A percentile compares a stretch with the other conserved stretches of the same genome.
Evolutionary conservation across 2,888 invertebrate species (phyloP).

Genomic region (Rhagonycha lutea): DNA sequence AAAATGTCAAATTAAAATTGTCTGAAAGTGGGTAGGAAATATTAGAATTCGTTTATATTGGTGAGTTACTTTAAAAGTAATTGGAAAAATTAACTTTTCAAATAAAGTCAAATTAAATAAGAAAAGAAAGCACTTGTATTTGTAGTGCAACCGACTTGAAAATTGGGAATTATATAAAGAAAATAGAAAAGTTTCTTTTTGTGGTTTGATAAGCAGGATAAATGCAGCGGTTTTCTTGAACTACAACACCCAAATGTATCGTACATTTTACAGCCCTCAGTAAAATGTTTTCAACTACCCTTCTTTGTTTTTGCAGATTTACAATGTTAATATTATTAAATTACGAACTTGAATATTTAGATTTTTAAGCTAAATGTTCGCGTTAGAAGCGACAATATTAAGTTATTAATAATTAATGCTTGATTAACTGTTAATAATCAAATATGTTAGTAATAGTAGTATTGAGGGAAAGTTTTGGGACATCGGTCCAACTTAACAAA

Average conservation of each 20-base stretch:
- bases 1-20: not conserved
- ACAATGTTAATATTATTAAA: not conserved
- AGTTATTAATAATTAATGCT: not conserved
- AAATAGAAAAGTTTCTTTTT: slow-evolving; percentile 24
- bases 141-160: slow-evolving; percentile 14
- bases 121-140: not conserved
- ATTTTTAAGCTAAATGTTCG: not conserved
- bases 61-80: not conserved
- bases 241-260: slow-evolving; percentile 22
- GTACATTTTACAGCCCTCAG: slow-evolving; percentile 22
- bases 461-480: not conserved
- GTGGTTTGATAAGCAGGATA: slow-evolving; percentile 21
- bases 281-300: slow-evolving; percentile 15
- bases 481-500: slow-evolving; percentile 13
- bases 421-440: not conserved
- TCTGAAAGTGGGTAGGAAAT: not conserved
- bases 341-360: not conserved
- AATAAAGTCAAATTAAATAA: not conserved
- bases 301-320: not conserved
- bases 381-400: not conserved
- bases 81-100: not conserved
- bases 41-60: not conserved
- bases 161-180: slow-evolving; percentile 26
- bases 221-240: slow-evolving; percentile 25
- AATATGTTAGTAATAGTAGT: not conserved